phyloP scores from a whole-genome alignment of 2,113 vertebrate genomes.

The Sorex araneus region DNA sequence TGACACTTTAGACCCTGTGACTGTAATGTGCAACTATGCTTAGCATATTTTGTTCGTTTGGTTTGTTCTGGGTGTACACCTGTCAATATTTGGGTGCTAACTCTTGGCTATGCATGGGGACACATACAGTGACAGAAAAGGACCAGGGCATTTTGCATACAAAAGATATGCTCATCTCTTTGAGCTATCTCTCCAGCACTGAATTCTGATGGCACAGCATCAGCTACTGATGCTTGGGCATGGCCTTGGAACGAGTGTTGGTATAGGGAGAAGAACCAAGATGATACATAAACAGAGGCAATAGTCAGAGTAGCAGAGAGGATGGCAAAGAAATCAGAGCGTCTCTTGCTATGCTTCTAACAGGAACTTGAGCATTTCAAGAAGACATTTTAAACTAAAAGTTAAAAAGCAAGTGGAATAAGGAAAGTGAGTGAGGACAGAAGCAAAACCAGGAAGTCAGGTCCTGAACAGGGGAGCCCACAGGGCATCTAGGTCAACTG shows the following conservation, averaged over 20 bases:
- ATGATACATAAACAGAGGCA: neutral
- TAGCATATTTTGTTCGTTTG: too few species aligned
- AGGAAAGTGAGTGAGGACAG: neutral
- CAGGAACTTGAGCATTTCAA: neutral
- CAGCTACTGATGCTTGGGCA: neutral
- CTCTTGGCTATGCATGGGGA: too few species aligned
- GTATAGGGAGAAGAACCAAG: neutral
- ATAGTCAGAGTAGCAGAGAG: neutral
- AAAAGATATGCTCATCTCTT: too few species aligned
- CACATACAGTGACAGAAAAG: too few species aligned
- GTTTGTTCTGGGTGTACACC: too few species aligned
- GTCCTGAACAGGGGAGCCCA: neutral
- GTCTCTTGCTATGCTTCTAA: neutral
- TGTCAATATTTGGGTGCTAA: too few species aligned
- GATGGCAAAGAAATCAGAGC: neutral
- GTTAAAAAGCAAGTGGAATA: neutral
- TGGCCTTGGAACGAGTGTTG: neutral
- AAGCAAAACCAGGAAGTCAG: neutral
- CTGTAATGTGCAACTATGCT: neutral
- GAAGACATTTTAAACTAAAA: neutral
- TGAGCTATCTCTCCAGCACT: too few species aligned
- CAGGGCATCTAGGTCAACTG: neutral
- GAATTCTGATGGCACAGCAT: neutral
- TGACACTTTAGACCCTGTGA: neutral
- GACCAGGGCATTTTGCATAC: too few species aligned